A percentile compares a stretch with the other conserved stretches of the same genome.
These are phyloP conservation scores for Falco punctatus DNA, from an alignment of 2,113 vertebrate species.

Conservation along the genomic window DNA sequence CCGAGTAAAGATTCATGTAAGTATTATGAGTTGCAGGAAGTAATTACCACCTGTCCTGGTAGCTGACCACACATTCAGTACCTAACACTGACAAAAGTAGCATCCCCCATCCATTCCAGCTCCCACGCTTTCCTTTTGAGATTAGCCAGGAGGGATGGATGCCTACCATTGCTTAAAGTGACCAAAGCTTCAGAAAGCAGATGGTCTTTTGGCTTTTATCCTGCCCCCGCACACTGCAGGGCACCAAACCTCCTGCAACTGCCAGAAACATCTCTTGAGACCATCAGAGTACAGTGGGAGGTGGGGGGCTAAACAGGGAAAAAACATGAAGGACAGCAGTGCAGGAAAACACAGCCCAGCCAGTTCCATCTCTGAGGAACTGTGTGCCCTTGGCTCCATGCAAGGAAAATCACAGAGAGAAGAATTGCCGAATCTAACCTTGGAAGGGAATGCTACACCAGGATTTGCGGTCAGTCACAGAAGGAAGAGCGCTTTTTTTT, in stretches of 20 bases:
- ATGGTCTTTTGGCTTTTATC: neutral
- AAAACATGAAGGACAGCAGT: neutral
- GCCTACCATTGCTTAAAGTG: neutral
- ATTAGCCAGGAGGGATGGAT: neutral
- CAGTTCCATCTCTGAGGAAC: neutral
- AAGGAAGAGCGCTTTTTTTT: neutral
- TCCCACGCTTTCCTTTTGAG: neutral
- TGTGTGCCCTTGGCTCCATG: rapidly evolving
- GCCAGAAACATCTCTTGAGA: neutral
- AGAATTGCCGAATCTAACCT: neutral
- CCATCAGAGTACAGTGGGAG: neutral
- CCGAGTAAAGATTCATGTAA: neutral
- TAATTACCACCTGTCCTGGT: neutral
- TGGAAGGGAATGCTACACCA: neutral
- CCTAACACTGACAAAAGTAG: neutral
- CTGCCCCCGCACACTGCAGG: neutral
- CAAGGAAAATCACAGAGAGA: neutral
- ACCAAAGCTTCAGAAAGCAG: constrained; percentile 12
- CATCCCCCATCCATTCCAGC: neutral
- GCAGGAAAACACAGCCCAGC: neutral
- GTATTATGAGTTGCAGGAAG: neutral
- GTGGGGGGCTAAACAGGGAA: neutral
- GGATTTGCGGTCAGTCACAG: neutral
- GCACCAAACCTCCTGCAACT: neutral
- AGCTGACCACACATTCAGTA: neutral